Evolutionary conservation across 2,113 vertebrate species (phyloP), one percentile per base, ranked within the genome.

Genomic region (Cyanocitta stelleri): DNA sequence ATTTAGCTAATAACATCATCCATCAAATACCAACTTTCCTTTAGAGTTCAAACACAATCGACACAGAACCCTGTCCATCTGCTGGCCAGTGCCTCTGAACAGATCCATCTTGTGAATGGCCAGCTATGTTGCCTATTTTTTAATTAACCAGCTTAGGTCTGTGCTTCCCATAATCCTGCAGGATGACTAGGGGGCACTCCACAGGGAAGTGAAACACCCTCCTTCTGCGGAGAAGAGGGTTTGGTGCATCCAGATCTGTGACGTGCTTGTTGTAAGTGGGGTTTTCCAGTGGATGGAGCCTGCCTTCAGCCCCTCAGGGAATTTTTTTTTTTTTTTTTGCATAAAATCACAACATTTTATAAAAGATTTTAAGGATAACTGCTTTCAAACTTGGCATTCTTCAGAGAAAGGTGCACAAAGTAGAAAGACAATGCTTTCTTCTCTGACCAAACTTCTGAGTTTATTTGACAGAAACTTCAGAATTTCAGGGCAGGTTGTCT

Each of bases 1-100:
- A 96, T 96, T 97, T 89, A 92, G 93, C 89, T 97, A 97, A 96
- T 97, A 96, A 96, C 94, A 93, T 89, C 94, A 96, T 93, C 90
- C 87, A 97, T 94, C 94, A 97, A 97, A 90, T 78, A 95, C 91
- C 94, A 96, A 69, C 88, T 97, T 97, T 93, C 83, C 76, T 93
- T 92, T 89, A 41, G 86, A 93, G 92, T 89, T 97, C 92, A 90
- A 97, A 97, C 68, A 74, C 73, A 94, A 96, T 96, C 3, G 24
- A 90, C 75, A 94, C 95, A 89, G 83, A 95, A 67, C 87, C 89
- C 93, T 68, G 56, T 91, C 93, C 85, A 91, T 96, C 96, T 97
- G 93, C 83, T 95, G 80, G 64, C 87, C 87, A 89, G 86, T 88
- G 79, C 78, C 84, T 96, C 90, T 97, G 91, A 93, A 91, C 92